Evolutionary conservation across 2,888 invertebrate genomes (phyloP).

Genomic region (Trisateles emortualis): DNA sequence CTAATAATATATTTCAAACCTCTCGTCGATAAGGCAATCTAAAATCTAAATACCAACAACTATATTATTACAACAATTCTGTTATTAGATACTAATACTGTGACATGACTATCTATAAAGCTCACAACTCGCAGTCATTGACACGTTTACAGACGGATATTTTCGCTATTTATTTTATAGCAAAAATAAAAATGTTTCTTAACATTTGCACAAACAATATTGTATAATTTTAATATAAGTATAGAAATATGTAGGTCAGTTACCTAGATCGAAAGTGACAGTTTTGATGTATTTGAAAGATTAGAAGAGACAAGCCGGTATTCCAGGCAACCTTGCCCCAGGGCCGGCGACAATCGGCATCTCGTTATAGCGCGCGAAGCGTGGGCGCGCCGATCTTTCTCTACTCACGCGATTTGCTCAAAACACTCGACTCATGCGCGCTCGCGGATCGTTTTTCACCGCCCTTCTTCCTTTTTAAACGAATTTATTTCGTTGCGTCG

Average conservation of each 20-base stretch:
- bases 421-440: constrained; percentile 73
- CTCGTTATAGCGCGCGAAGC: constrained; percentile 78
- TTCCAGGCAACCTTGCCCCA: constrained; percentile 82
- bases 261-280: constrained; percentile 17
- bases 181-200: no score
- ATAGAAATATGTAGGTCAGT: constrained; percentile 10
- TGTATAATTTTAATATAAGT: not conserved
- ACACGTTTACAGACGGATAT: no score
- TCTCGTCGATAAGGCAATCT: no score
- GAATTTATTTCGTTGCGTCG: constrained; percentile 13
- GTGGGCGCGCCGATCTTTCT: constrained; percentile 80
- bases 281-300: constrained; percentile 22
- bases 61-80: no score
- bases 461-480: constrained; percentile 49
- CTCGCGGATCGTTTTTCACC: constrained; percentile 73
- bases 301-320: constrained; percentile 39
- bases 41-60: no score
- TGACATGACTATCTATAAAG: no score
- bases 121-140: no score
- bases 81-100: no score
- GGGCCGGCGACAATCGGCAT: constrained; percentile 76
- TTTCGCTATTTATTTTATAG: no score
- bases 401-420: constrained; percentile 72
- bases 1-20: no score
- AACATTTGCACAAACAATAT: no score